Evolutionary conservation across 2,113 vertebrate genomes (phyloP).

Genomic region (Ophthalmolycus amberensis): DNA sequence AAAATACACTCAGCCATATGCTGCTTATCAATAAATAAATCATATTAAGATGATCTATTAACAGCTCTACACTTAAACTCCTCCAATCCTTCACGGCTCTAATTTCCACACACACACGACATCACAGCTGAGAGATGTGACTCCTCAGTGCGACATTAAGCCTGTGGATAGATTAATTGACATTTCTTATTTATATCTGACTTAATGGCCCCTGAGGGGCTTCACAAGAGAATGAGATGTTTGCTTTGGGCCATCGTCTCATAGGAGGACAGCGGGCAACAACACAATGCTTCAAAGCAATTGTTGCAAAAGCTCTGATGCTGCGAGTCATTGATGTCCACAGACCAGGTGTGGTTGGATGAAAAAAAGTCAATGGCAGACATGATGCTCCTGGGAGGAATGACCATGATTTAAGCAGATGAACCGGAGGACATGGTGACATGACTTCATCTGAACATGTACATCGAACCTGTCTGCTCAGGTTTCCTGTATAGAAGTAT

Average conservation of each 20-base stretch:
- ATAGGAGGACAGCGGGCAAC: neutral
- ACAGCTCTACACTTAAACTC: conserved; percentile 62
- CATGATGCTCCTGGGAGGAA: conserved; percentile 44
- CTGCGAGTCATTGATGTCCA: conserved; percentile 1
- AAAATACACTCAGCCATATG: neutral
- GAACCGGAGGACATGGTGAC: conserved; percentile 64
- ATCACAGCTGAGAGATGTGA: conserved; percentile 36
- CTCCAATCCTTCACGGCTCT: conserved; percentile 54
- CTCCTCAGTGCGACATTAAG: conserved; percentile 51
- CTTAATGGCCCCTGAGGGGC: conserved; percentile 37
- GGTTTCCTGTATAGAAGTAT: conserved; percentile 78
- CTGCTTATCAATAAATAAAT: conserved; percentile 52
- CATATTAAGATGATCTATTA: conserved; percentile 47
- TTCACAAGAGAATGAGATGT: conserved; percentile 31
- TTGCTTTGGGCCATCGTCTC: conserved; percentile 52
- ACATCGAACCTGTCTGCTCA: conserved; percentile 80
- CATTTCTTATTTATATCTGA: conserved; percentile 74
- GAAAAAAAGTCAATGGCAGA: neutral
- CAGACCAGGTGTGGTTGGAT: conserved; percentile 15
- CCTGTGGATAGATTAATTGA: conserved; percentile 62
- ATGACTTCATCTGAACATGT: conserved; percentile 71
- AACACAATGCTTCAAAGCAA: conserved; percentile 3
- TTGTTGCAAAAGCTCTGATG: neutral
- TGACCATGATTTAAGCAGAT: conserved; percentile 59
- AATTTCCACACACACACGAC: conserved; percentile 41